These are phyloP conservation scores for Halcyon chelicuti DNA, from an alignment of 2,797 vertebrate genomes.

Conservation along the genomic window DNA sequence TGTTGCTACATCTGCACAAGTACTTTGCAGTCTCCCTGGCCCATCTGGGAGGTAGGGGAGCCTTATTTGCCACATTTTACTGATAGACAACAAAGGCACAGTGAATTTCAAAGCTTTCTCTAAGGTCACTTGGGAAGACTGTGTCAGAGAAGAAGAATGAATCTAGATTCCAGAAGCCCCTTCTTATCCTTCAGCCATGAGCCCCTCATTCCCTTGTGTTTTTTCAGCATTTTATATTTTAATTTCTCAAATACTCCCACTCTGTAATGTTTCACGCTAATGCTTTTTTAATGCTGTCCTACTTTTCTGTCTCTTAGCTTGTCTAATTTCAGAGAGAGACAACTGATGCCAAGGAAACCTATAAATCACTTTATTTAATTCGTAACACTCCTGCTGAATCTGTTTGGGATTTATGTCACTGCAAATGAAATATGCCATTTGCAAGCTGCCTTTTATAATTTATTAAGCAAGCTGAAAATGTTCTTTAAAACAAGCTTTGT, in stretches of 20 bases:
- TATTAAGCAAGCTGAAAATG: constrained; percentile 24
- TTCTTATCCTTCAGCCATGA: neutral
- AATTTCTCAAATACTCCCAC: neutral
- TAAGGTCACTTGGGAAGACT: neutral
- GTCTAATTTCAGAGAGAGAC: neutral
- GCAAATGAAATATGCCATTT: neutral
- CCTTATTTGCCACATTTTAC: neutral
- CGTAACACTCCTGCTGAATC: neutral
- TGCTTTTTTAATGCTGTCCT: constrained; percentile 28
- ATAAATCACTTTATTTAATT: constrained; percentile 40
- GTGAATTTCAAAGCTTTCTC: neutral
- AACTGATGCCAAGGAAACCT: constrained; percentile 15
- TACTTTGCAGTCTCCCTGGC: neutral
- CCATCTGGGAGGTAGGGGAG: neutral
- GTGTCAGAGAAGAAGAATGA: neutral
- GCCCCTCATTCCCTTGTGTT: neutral
- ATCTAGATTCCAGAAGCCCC: neutral
- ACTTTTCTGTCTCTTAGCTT: constrained; percentile 25
- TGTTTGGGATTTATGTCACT: constrained; percentile 15
- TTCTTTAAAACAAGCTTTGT: constrained; percentile 42
- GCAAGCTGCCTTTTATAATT: constrained; percentile 31
- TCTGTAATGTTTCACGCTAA: neutral
- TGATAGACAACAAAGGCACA: neutral
- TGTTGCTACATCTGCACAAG: neutral
- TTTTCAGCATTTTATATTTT: neutral